Evolutionary conservation across 2,888 invertebrate species (phyloP), one percentile per base, ranked within the genome.

Genomic region (Stenolophus ochropezus): DNA sequence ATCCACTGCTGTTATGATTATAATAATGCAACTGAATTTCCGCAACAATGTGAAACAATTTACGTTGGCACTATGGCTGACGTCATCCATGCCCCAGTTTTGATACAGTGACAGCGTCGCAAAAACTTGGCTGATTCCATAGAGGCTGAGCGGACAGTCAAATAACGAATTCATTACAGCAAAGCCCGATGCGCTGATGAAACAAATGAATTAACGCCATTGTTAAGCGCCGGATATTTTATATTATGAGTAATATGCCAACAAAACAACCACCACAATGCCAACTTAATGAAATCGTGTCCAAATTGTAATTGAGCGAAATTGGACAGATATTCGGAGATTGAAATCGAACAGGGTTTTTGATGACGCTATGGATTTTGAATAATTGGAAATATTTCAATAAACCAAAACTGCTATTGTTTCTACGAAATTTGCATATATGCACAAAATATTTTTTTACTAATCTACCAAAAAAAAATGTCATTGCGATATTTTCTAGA

Each of bases 131-230:
- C 33, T 33, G 33, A 33, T 33, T 8, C 33, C 1, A 5, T 5
- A 33, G 33, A 5, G 11, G 33, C 33, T 6, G 33, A 42, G n/a
- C 33, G 33, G 11, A 42, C 33, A 42, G 11, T 6, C 33, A 11
- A 42, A 42, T 61, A 61, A 25, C 61, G 25, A 25, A 25, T 61
- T 61, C 61, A 61, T 25, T 61, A 42, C 33, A 42, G 33, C 11
- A 42, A 11, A 56, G 20, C n/a, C 5, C 11, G 21, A 56, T 20
- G n/a, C 25, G 14, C 23, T 61, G 61, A 61, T 61, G 23, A 23
- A 61, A 61, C 61, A 61, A 61, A 61, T 61, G 61, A 61, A 25
- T 61, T 23, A n/a, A 23, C 21, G 14, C n/a, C 23, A 61, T 25
- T 61, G 25, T 61, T 61, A 14, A 61, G 14, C n/a, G 20, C 8